Conservation (phyloP, 2,113 vertebrate species). For the Rhinopithecus roxellana region DNA sequence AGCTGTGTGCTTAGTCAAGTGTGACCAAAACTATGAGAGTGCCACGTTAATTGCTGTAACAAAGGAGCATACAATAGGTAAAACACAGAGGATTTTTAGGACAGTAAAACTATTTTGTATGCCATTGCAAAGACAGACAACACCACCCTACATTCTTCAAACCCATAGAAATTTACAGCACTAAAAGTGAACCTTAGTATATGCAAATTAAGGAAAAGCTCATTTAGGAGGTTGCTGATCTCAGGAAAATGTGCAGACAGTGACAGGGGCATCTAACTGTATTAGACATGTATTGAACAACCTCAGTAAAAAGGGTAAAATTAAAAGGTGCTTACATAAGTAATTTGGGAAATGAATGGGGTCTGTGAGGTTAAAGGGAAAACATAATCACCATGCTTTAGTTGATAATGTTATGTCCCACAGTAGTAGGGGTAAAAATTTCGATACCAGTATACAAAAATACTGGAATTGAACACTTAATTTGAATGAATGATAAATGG, state of each 20-base stretch:
- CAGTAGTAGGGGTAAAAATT: not conserved
- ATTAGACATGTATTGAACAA: not conserved
- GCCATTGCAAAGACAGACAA: not conserved
- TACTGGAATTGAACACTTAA: not conserved
- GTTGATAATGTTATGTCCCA: not conserved
- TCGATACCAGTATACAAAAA: not conserved
- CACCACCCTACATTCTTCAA: not conserved
- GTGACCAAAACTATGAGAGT: not conserved
- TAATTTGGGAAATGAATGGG: not conserved
- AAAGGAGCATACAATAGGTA: not conserved
- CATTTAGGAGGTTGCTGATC: not conserved
- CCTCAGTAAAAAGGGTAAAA: not conserved
- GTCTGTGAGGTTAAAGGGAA: not conserved
- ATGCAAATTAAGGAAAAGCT: not conserved
- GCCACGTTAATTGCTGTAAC: not conserved
- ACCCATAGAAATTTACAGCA: not conserved
- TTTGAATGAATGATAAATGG: not conserved
- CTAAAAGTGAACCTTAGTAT: not conserved
- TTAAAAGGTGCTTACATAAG: not conserved
- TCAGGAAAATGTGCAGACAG: not conserved
- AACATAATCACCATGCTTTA: not conserved
- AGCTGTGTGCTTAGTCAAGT: not conserved
- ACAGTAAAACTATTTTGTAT: too few species aligned
- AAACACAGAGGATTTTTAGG: too few species aligned
- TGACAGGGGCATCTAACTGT: not conserved